These are phyloP conservation scores for Apamea epomidion DNA, from an alignment of 2,888 invertebrate genomes.

Conservation along the genomic window DNA sequence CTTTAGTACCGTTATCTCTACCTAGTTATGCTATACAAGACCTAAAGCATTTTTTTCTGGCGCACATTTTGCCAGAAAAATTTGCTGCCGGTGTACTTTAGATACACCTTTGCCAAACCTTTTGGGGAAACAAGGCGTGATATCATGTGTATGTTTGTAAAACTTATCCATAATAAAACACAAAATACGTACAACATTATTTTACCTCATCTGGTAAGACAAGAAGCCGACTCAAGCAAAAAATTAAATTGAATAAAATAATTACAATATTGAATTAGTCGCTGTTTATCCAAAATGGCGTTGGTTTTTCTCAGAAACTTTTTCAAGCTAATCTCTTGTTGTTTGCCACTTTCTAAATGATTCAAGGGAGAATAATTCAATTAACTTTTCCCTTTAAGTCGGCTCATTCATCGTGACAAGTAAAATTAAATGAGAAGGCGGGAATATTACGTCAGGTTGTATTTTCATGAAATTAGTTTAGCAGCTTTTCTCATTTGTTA, in stretches of 20 bases:
- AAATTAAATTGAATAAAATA: conserved; percentile 31
- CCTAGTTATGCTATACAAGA: not conserved
- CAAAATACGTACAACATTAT: not conserved
- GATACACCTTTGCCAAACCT: too few species aligned
- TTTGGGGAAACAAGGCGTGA: not conserved
- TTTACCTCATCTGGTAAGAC: not conserved
- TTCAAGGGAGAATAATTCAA: conserved; percentile 49
- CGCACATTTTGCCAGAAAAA: not conserved
- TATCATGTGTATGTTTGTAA: not conserved
- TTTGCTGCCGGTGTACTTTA: not conserved
- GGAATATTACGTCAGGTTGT: conserved; percentile 16
- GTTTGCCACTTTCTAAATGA: conserved; percentile 49
- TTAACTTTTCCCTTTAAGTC: conserved; percentile 44
- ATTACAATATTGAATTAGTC: conserved; percentile 47
- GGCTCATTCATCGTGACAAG: conserved; percentile 41
- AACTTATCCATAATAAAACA: not conserved
- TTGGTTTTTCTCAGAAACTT: conserved; percentile 27
- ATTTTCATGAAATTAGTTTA: conserved; percentile 36
- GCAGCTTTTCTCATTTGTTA: not conserved
- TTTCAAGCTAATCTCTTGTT: conserved; percentile 33
- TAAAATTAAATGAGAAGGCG: conserved; percentile 34
- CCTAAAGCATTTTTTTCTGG: not conserved
- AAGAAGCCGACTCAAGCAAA: not conserved
- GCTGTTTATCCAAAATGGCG: conserved; percentile 18
- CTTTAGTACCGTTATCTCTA: not conserved